Conservation (phyloP, 2,797 vertebrate genomes). For the Pyrocephalus nanus region DNA sequence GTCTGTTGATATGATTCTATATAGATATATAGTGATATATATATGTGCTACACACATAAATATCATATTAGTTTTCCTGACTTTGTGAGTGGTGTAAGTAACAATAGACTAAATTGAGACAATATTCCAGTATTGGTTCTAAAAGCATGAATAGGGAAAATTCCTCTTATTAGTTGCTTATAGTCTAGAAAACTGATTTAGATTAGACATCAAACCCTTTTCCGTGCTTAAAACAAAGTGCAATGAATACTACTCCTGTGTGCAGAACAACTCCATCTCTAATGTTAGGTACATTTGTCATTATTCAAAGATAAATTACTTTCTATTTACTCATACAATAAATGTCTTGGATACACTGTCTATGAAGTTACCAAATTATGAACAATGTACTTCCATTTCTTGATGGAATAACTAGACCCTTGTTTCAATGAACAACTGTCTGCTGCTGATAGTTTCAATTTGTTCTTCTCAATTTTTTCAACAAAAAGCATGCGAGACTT, state of each 20-base stretch:
- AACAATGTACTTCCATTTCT: neutral
- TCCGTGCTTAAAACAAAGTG: neutral
- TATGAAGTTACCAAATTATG: neutral
- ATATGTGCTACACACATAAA: neutral
- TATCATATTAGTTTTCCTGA: neutral
- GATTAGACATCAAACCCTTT: neutral
- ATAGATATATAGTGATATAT: neutral
- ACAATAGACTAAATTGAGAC: neutral
- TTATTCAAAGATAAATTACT: neutral
- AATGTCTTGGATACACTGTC: neutral
- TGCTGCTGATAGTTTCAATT: neutral
- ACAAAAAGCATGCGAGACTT: neutral
- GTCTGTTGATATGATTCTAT: neutral
- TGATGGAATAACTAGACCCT: neutral
- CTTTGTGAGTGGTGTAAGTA: neutral
- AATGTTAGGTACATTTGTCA: neutral
- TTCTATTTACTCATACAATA: neutral
- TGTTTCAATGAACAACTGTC: fast-evolving
- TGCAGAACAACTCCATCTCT: neutral
- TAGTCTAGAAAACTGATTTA: neutral
- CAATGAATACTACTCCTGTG: neutral
- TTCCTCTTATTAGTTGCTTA: neutral
- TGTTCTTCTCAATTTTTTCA: neutral
- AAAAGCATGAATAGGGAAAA: neutral
- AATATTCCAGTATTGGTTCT: neutral